phyloP scores from a whole-genome alignment of 2,888 invertebrate species.

The Ophioninae sp. region DNA sequence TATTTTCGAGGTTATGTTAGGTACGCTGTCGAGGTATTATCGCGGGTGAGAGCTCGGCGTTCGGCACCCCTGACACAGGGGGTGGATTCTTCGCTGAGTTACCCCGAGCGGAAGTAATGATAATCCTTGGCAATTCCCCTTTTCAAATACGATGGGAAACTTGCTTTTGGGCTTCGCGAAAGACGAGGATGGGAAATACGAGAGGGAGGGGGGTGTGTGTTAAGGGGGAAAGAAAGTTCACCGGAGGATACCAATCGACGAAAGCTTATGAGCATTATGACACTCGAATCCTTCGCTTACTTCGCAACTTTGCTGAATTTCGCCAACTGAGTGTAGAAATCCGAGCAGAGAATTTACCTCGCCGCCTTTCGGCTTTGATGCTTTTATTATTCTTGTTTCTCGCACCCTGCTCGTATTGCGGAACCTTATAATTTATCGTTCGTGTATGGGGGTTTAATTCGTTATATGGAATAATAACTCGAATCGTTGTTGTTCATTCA shows the following conservation, averaged over 20 bases:
- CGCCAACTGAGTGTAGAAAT: conserved; percentile 29
- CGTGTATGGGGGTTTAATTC: too few species aligned
- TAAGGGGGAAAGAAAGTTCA: conserved; percentile 13
- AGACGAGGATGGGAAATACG: background rate
- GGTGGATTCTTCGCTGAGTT: conserved; percentile 64
- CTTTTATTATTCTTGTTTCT: conserved; percentile 27
- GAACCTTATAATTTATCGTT: too few species aligned
- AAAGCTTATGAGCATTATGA: conserved; percentile 77
- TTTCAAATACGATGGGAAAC: conserved; percentile 72
- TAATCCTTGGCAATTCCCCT: conserved; percentile 77
- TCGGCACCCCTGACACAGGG: background rate
- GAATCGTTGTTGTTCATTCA: too few species aligned
- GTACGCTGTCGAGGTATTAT: conserved; percentile 61
- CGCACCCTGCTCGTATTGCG: background rate
- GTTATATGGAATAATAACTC: too few species aligned
- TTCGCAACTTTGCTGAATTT: conserved; percentile 53
- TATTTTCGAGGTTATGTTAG: conserved; percentile 65
- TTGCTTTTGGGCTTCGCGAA: conserved; percentile 39
- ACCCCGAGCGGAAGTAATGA: conserved; percentile 77
- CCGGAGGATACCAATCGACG: conserved; percentile 71
- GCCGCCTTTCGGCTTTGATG: conserved; percentile 17
- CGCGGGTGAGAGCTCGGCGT: conserved; percentile 28
- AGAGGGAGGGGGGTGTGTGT: background rate
- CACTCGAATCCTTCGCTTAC: conserved; percentile 68
- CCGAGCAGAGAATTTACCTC: conserved; percentile 22